These are phyloP conservation scores for Drosophila melanocephala DNA, from an alignment of 2,888 invertebrate species.

Conservation along the genomic window DNA sequence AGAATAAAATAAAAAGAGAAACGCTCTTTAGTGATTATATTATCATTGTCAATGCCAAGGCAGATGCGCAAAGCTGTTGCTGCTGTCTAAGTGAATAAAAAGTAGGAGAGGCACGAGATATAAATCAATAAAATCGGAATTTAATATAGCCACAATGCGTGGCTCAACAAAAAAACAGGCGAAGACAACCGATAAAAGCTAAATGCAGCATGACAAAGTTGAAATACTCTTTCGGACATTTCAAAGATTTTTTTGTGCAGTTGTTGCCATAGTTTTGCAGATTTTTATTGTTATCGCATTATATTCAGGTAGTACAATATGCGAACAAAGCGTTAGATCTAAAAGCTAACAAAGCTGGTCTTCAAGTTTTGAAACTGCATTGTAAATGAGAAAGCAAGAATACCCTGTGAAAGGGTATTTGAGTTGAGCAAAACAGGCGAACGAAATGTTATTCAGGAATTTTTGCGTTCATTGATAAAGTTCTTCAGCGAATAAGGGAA, in stretches of 20 bases:
- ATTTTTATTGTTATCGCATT: not conserved
- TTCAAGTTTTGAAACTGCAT: not conserved
- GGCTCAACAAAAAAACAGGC: constrained; percentile 25
- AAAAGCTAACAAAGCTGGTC: not conserved
- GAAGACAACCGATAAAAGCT: constrained; percentile 3
- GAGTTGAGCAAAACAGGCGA: constrained; percentile 7
- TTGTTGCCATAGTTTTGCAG: not conserved
- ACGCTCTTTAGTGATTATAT: constrained; percentile 43
- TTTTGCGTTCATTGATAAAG: constrained; percentile 70
- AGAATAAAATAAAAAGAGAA: constrained; percentile 1
- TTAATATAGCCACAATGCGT: constrained; percentile 71
- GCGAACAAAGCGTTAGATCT: not conserved
- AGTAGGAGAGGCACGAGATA: constrained; percentile 36
- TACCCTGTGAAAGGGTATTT: constrained; percentile 7
- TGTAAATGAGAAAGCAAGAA: not conserved
- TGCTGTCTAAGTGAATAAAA: constrained; percentile 53
- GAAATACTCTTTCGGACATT: constrained; percentile 12
- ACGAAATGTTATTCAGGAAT: constrained; percentile 63
- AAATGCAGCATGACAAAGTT: not conserved
- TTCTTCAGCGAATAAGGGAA: constrained; percentile 55
- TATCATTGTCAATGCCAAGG: constrained; percentile 53
- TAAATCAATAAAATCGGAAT: constrained; percentile 76
- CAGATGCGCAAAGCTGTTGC: constrained; percentile 53
- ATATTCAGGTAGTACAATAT: not conserved
- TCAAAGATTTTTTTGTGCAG: not conserved